Evolutionary conservation across 2,888 invertebrate species (phyloP).

Genomic region (Rhorus exstirpatorius): DNA sequence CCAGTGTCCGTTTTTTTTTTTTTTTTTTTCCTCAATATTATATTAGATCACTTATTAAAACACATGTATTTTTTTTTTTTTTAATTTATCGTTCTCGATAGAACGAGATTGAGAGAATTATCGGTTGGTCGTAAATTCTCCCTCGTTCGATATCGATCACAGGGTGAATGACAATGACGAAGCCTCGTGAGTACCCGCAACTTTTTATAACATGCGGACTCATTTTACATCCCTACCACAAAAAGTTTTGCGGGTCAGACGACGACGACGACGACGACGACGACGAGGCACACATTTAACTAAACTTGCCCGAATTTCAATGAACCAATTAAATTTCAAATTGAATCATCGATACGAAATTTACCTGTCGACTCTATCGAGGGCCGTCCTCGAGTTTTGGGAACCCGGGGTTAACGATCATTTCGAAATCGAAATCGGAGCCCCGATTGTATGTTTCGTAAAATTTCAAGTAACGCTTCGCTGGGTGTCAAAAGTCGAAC

Average conservation of each 20-base stretch:
- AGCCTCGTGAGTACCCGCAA: constrained; percentile 41
- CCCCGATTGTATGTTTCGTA: no score
- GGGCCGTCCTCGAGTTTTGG: not conserved
- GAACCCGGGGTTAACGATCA: not conserved
- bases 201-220: constrained; percentile 71
- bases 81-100: not conserved
- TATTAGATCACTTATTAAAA: constrained; percentile 28
- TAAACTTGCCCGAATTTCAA: constrained; percentile 71
- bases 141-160: constrained; percentile 44
- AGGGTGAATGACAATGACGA: constrained; percentile 58
- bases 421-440: not conserved
- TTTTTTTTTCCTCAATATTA: not conserved
- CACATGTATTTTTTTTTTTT: constrained; percentile 28
- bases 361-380: constrained; percentile 50
- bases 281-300: constrained; percentile 52
- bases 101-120: constrained; percentile 18
- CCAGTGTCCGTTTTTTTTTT: constrained; percentile 17
- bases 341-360: constrained; percentile 61
- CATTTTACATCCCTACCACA: constrained; percentile 50
- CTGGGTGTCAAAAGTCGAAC: no score
- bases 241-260: constrained; percentile 4
- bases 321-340: constrained; percentile 68
- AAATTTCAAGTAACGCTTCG: no score
- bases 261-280: no score
- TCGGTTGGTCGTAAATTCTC: constrained; percentile 29